Evolutionary conservation across 2,888 invertebrate genomes (phyloP).

Genomic region (Imbricaverruca yamaguchii): DNA sequence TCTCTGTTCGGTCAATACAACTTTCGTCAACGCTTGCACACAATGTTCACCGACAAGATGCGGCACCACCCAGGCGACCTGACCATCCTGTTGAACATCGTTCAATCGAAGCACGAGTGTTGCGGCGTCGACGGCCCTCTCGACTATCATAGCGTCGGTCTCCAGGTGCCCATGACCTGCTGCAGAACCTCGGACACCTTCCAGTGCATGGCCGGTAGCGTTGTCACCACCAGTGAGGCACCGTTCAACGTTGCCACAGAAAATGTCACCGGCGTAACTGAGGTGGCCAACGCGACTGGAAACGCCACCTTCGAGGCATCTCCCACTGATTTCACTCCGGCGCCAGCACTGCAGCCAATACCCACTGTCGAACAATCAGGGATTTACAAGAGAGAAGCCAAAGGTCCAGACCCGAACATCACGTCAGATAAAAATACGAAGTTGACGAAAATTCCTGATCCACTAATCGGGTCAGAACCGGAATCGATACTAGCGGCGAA

Average conservation of each 20-base stretch:
- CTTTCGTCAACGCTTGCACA: background rate
- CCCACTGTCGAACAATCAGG: background rate
- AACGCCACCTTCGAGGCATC: background rate
- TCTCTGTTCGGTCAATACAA: background rate
- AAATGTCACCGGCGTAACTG: background rate
- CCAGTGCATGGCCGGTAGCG: background rate
- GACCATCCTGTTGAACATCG: background rate
- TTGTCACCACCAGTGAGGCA: background rate
- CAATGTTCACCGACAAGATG: background rate
- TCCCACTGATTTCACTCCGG: background rate
- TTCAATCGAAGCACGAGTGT: background rate
- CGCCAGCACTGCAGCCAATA: background rate
- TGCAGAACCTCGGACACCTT: background rate
- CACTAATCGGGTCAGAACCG: background rate
- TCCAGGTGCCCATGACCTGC: background rate
- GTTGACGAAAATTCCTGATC: too few relatives aligned
- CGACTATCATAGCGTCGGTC: background rate
- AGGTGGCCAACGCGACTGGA: background rate
- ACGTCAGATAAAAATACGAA: background rate
- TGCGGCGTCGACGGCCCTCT: slow-evolving; percentile 1
- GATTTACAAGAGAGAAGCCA: background rate
- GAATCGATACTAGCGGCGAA: background rate
- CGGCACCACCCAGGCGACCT: background rate
- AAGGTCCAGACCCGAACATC: too few relatives aligned
- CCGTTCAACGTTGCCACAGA: background rate